A percentile compares a stretch with the other conserved stretches of the same genome.
phyloP scores from a whole-genome alignment of 2,113 vertebrate genomes.

The Phyllostomus discolor region DNA sequence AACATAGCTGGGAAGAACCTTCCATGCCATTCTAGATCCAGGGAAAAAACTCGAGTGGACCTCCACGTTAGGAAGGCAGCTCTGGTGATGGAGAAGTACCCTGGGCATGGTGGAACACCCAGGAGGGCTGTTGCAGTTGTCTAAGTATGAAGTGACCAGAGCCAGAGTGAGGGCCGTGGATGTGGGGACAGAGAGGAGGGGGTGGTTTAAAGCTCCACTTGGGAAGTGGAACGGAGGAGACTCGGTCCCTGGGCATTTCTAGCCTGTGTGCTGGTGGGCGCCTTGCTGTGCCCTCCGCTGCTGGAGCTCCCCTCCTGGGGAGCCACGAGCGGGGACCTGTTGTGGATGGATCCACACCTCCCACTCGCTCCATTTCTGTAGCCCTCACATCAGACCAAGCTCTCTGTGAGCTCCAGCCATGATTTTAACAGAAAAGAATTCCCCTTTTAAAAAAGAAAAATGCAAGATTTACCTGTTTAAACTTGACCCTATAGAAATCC shows the following conservation, averaged over 20 bases:
- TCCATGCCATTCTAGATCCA: not conserved
- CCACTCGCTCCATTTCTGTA: not conserved
- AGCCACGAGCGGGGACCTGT: rapidly evolving
- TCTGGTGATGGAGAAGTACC: not conserved
- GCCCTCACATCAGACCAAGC: not conserved
- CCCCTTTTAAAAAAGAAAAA: not conserved
- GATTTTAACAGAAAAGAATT: not conserved
- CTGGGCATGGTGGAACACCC: rapidly evolving
- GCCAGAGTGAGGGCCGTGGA: not conserved
- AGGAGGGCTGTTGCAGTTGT: not conserved
- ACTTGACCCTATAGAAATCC: not conserved
- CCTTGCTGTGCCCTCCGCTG: not conserved
- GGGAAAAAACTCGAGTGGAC: not conserved
- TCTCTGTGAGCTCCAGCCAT: not conserved
- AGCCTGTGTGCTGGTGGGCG: rapidly evolving
- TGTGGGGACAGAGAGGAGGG: rapidly evolving
- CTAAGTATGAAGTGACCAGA: not conserved
- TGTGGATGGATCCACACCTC: not conserved
- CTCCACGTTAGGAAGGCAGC: not conserved
- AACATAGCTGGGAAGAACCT: not conserved
- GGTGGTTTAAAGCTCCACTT: not conserved
- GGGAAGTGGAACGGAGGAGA: not conserved
- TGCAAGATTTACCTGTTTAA: not conserved
- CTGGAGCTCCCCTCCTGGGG: not conserved
- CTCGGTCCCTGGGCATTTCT: not conserved